phyloP scores from a whole-genome alignment of 2,113 vertebrate species.

The Uria lomvia region DNA sequence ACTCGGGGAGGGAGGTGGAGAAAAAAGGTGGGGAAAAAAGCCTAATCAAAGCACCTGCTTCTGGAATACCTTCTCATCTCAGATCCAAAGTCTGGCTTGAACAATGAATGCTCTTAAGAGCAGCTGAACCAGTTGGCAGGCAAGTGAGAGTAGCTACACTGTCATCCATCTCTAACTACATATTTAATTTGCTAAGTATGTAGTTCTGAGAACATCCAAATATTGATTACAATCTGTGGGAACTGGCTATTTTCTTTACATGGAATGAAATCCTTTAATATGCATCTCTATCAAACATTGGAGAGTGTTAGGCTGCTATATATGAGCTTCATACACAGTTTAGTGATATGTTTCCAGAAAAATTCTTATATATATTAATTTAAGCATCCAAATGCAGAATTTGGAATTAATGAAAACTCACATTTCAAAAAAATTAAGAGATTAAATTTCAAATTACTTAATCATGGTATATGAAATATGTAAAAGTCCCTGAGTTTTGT shows the following conservation, averaged over 20 bases:
- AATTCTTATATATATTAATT: neutral
- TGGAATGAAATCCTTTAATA: neutral
- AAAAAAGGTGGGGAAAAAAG: accelerated
- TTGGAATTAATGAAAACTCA: neutral
- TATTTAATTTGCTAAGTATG: neutral
- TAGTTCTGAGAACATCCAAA: neutral
- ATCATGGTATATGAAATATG: neutral
- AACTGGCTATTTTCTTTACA: neutral
- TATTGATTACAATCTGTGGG: neutral
- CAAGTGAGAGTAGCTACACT: neutral
- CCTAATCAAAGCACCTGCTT: neutral
- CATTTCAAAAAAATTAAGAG: neutral
- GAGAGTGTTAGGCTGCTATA: neutral
- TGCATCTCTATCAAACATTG: accelerated
- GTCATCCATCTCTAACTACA: neutral
- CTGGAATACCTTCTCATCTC: neutral
- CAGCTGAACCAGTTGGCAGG: neutral
- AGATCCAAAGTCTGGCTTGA: neutral
- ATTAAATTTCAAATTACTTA: neutral
- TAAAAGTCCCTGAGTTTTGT: neutral
- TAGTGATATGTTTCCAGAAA: neutral
- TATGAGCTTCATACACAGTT: neutral
- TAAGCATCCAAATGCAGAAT: neutral
- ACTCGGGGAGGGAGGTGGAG: neutral
- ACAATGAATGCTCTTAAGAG: neutral